Base-by-base conservation (phyloP, 2,797 vertebrate species). In the Myotis daubentonii region DNA sequence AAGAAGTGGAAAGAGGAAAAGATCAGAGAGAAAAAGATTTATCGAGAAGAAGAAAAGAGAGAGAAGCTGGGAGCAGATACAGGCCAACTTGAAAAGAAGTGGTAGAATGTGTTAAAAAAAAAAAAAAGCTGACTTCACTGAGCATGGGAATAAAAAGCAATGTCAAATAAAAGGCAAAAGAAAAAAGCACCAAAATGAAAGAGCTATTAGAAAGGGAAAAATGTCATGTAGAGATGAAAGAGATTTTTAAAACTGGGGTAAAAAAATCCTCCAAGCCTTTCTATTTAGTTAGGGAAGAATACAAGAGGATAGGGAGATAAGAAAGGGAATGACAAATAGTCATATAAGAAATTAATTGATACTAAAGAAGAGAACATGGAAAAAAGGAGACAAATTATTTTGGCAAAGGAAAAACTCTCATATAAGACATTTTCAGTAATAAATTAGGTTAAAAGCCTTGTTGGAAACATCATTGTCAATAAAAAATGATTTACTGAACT, bases 81-180 rank as follows among this genome's bases (percentile, higher is more conserved):
- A 22, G 93, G 65, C 36, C 65, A 66, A 68, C 93, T 86, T 96
- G 70, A 95, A 96, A 95, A 95, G 91, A 89, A 95, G 51, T 17
- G 12, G 65, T 62, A 79, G 55, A 87, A 94, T 49, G 30, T 62
- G 57, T 57, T 10, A 74, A 60, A 41, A 75, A 87, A 68, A 84
- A 84, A 81, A 79, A 83, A 71, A 8, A n/a, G n/a, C 66, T 36
- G 33, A 87, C 83, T 94, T 95, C 84, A 75, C 74, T 76, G 91
- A 92, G 78, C 89, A 68, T 53, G 19, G 78, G 87, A 94, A 90
- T 87, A 75, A 87, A 95, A 94, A 91, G 83, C 72, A 70, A 92
- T 8, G 25, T 74, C 94, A 92, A 95, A 88, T 60, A 80, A 96
- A 96, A 94, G 86, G 85, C 83, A 95, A 96, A 93, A 87, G 83